Base-by-base conservation (phyloP, 2,797 vertebrate genomes). In the Spinus pinus region DNA sequence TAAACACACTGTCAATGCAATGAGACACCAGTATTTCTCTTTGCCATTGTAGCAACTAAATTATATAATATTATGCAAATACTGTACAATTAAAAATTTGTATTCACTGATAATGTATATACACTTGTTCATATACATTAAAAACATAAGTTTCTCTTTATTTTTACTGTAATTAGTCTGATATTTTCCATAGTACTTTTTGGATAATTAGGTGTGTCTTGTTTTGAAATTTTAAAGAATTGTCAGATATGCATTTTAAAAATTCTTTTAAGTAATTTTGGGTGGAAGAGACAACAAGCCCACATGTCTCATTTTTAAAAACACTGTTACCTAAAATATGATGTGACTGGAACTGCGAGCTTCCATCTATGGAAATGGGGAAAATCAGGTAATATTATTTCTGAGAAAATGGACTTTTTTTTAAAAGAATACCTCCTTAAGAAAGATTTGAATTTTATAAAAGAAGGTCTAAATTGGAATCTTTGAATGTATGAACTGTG, bases 31-130 rank as follows among this genome's bases (percentile, higher is more conserved):
- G 35, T 61, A 72, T 37, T 86, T 56, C 70, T 94, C 64, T 86
- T 47, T 57, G 83, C 44, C 71, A 56, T 60, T 84, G 78, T 8
- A n/a, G 71, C 44, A 95, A 69, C 44, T 70, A 86, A 90, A 86
- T 92, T 79, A 86, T 37, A 77, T 21, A 67, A 56, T 21, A 82
- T 90, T 94, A 92, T 69, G 42, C 47, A 93, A 94, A n/a, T 78
- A 86, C 24, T 61, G 24, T 24, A 20, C 46, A 92, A 93, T 93
- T 96, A 91, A 50, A 93, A 94, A 80, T 69, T 91, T 51, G 39
- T 79, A 80, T 71, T 88, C 51, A 73, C 77, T 78, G 54, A 71
- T 41, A 41, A 41, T 17, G 41, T 41, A 41, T 41, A 41, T 16
- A 16, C 15, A 41, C 94, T 93, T 65, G 87, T 65, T 92, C 74